Evolutionary conservation across 2,113 vertebrate species (phyloP).

Genomic region (Hippopotamus amphibius): DNA sequence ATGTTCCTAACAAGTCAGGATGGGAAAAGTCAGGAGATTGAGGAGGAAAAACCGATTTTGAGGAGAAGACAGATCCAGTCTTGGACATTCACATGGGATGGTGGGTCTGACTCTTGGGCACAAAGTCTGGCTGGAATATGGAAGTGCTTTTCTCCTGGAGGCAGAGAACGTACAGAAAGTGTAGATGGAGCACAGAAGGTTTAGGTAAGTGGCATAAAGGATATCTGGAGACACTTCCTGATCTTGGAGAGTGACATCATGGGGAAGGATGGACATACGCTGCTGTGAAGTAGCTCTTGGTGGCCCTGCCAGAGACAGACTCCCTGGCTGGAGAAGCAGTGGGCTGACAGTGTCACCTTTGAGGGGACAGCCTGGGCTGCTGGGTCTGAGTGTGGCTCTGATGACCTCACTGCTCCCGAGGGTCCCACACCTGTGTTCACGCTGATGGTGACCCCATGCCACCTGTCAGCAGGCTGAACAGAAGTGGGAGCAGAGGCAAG

Average conservation of each 20-base stretch:
- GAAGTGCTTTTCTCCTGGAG: neutral
- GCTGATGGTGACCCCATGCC: neutral
- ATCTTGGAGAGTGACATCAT: neutral
- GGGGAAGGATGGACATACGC: neutral
- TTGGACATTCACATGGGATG: neutral
- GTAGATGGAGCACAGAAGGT: neutral
- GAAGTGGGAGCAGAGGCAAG: neutral
- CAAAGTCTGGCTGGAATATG: neutral
- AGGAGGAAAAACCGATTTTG: neutral
- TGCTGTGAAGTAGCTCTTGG: neutral
- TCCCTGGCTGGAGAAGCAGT: neutral
- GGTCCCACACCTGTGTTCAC: fast-evolving
- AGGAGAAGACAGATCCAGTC: neutral
- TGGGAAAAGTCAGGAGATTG: neutral
- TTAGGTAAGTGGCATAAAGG: neutral
- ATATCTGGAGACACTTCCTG: neutral
- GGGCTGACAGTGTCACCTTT: neutral
- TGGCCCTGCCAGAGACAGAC: neutral
- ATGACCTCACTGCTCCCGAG: neutral
- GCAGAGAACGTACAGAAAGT: neutral
- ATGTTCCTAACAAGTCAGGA: neutral
- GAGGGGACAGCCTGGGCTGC: neutral
- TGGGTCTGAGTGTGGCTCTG: neutral
- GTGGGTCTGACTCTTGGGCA: neutral
- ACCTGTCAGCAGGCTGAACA: neutral